These are phyloP conservation scores for Resseliella maxima DNA, from an alignment of 2,888 invertebrate species.

Conservation along the genomic window DNA sequence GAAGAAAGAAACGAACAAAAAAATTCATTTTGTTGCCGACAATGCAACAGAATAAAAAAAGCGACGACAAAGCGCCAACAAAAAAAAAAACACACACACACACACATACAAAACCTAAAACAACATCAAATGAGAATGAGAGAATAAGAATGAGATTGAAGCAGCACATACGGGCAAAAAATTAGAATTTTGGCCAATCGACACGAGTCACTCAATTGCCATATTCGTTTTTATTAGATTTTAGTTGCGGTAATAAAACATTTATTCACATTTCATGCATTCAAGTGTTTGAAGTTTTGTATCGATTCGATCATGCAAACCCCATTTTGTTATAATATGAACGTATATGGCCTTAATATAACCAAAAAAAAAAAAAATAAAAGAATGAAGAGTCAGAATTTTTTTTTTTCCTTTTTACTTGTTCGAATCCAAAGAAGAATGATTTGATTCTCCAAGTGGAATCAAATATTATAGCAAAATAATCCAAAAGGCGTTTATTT, in stretches of 20 bases:
- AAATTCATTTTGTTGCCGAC: not conserved
- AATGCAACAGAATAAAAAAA: not conserved
- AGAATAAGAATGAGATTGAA: not conserved
- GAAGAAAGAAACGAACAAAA: not conserved
- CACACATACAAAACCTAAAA: too few relatives aligned
- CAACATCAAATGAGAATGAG: too few relatives aligned
- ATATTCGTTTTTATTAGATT: conserved; percentile 12
- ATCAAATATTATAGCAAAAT: not conserved
- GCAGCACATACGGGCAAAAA: not conserved
- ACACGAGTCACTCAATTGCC: not conserved
- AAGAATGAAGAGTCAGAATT: not conserved
- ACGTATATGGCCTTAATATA: not conserved
- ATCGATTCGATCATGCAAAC: conserved; percentile 11
- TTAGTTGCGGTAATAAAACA: conserved; percentile 21
- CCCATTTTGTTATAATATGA: not conserved
- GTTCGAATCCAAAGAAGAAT: not conserved
- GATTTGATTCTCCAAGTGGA: not conserved
- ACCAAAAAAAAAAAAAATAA: not conserved
- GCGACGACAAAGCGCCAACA: not conserved
- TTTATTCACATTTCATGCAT: conserved; percentile 46
- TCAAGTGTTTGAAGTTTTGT: conserved; percentile 1
- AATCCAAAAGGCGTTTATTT: too few relatives aligned
- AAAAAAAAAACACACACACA: not conserved
- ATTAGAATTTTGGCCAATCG: not conserved
- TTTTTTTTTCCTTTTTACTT: too few relatives aligned